Base-by-base conservation (phyloP, 2,797 vertebrate genomes). In the Urophycis tenuis region DNA sequence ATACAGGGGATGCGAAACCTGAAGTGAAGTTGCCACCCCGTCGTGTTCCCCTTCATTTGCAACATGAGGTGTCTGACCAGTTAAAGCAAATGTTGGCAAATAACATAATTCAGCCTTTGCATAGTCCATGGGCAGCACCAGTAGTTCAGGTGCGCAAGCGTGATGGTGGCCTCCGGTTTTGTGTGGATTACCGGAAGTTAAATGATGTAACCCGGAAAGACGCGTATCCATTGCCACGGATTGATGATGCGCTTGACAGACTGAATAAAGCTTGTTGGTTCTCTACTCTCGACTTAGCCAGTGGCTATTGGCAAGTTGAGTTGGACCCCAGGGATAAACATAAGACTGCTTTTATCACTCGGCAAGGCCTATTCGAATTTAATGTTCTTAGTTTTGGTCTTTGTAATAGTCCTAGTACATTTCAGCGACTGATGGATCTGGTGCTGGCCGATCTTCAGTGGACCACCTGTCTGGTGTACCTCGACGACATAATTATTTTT, bases 241-340 rank as follows among this genome's bases (percentile, higher is more conserved):
- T 78, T 30, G 78, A 78, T 25, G 72, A 84, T 32, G 70, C 67
- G 3, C 36, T 78, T 29, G 45, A 75, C 22, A 76, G 14, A 12
- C 36, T 74, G 25, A 35, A 8, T 1, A 53, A 71, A 29, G 73
- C 32, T 5, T 39, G 45, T 6, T 79, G 80, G 80, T 77, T 76
- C 67, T 78, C 72, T 15, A 76, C 75, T 0, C 35, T 71, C 0
- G 53, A 81, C 19, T 4, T 71, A 0, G 74, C 71, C 2, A 77
- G 75, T 29, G 60, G 64, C 0, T 77, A 73, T 8, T 60, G 53
- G 64, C 29, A 60, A 8, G 33, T 73, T 1, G 72, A 53, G 41
- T 3, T 53, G n/a, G 36, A 77, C 14, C 69, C 70, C 3, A 12
- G 10, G 1, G 70, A 72, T 19, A 3, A 33, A 1, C 71, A 34